phyloP scores from a whole-genome alignment of 2,888 invertebrate species.

The Epistrophe grossulariae region DNA sequence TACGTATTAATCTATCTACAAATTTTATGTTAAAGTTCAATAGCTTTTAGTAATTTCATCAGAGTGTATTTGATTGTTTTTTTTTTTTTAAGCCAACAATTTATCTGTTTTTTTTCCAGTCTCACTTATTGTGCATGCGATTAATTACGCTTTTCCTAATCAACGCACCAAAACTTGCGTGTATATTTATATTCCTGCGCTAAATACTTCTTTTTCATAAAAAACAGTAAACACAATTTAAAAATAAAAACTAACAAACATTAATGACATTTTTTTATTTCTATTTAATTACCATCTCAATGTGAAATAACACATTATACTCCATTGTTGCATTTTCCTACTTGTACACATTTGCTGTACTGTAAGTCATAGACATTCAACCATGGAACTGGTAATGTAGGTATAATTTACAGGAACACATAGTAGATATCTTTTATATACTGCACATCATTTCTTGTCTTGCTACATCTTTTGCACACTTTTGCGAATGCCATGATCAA shows the following conservation, averaged over 20 bases:
- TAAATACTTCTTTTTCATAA: not conserved
- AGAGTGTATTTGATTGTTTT: not conserved
- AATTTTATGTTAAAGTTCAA: not conserved
- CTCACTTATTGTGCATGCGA: not conserved
- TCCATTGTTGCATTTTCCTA: not conserved
- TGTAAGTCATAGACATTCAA: not conserved
- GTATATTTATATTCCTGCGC: not conserved
- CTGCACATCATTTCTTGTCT: constrained; percentile 9
- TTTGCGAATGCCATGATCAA: constrained; percentile 43
- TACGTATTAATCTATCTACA: too few species aligned
- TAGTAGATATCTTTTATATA: not conserved
- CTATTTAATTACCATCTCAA: constrained; percentile 32
- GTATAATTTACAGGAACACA: constrained; percentile 14
- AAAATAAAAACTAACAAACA: not conserved
- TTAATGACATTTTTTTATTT: constrained; percentile 30
- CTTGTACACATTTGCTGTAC: not conserved
- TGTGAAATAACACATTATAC: constrained; percentile 22
- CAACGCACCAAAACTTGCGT: not conserved
- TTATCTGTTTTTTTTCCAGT: not conserved
- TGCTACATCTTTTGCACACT: not conserved
- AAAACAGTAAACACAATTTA: not conserved
- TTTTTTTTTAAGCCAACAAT: not conserved
- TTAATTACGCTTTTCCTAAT: constrained; percentile 15
- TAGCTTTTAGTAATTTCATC: constrained; percentile 6
- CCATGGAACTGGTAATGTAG: constrained; percentile 22